Conservation (phyloP, 2,888 invertebrate species). For the Anodontia alba region DNA sequence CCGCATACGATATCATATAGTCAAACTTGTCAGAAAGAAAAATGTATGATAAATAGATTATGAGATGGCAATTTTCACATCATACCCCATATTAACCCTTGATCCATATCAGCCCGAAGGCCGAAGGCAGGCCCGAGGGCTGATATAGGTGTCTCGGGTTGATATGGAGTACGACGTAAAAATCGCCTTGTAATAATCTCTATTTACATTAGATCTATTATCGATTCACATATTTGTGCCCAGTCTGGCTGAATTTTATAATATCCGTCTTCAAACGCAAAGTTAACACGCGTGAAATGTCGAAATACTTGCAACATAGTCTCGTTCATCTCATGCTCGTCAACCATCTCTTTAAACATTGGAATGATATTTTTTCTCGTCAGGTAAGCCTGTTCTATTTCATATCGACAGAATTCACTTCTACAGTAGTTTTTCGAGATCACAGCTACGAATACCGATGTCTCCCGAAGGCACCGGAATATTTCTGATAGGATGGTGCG, state of each 20-base stretch:
- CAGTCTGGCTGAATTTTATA: background rate
- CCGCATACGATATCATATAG: too few species aligned
- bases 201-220: background rate
- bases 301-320: background rate
- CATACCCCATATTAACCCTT: too few species aligned
- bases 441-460: background rate
- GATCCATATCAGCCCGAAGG: too few species aligned
- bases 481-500: background rate
- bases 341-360: background rate
- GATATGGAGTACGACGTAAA: too few species aligned
- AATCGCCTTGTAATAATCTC: too few species aligned
- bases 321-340: background rate
- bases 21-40: too few species aligned
- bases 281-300: background rate
- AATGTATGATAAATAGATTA: too few species aligned
- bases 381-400: background rate
- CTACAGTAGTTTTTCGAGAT: background rate
- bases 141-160: too few species aligned
- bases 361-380: background rate
- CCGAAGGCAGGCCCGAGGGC: too few species aligned
- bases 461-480: background rate
- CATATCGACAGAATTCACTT: background rate
- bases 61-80: too few species aligned
- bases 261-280: background rate
- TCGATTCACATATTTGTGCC: background rate